Percentiles rank a stretch among this genome's conserved stretches.
Conservation (phyloP, 2,797 vertebrate genomes). For the Parotocinclus haroldoi region DNA sequence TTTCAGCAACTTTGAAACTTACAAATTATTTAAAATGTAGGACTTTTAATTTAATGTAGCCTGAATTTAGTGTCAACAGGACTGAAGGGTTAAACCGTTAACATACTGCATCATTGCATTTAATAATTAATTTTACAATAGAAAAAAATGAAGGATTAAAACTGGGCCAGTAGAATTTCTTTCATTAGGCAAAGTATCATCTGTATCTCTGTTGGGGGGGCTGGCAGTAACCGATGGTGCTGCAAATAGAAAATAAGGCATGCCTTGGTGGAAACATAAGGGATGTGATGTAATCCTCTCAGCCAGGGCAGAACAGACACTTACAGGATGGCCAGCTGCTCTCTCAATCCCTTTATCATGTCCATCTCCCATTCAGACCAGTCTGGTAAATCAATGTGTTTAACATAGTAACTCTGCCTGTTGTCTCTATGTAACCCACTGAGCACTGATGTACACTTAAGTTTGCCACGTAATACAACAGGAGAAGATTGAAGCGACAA, state of each 20-base stretch:
- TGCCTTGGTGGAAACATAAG: constrained; percentile 11
- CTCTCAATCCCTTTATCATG: background rate
- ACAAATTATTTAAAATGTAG: too few relatives aligned
- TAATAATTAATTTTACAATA: too few relatives aligned
- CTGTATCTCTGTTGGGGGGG: constrained; percentile 1
- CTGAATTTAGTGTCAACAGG: too few relatives aligned
- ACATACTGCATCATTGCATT: too few relatives aligned
- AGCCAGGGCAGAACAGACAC: constrained; percentile 16
- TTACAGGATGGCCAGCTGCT: background rate
- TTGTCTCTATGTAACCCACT: constrained; percentile 8
- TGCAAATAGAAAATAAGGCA: constrained; percentile 10
- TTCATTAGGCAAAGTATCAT: constrained; percentile 19
- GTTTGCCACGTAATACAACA: too few relatives aligned
- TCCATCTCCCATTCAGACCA: background rate
- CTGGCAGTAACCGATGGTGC: constrained; percentile 1
- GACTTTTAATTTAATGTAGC: too few relatives aligned
- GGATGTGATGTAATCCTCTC: constrained; percentile 9
- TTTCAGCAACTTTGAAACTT: too few relatives aligned
- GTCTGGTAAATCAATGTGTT: constrained; percentile 29
- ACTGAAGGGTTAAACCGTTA: too few relatives aligned
- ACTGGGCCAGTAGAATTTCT: constrained; percentile 3
- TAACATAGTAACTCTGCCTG: constrained; percentile 26
- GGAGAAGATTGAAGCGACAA: too few relatives aligned
- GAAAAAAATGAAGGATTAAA: too few relatives aligned
- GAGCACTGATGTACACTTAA: too few relatives aligned